Base-by-base conservation (phyloP, 2,888 invertebrate species). In the Drosophila picticornis region DNA sequence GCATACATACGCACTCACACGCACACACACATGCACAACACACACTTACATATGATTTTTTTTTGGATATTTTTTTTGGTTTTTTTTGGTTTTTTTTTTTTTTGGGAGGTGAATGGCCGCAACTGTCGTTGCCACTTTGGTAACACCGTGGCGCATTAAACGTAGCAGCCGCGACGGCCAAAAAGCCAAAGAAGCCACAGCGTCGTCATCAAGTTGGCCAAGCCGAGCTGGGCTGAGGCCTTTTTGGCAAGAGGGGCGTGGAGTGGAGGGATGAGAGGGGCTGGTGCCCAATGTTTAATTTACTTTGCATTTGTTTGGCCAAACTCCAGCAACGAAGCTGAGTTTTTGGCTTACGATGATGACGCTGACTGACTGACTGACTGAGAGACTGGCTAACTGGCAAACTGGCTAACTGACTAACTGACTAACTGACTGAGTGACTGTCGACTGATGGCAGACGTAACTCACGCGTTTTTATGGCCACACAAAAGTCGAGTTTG, bases 101-200 rank as follows among this genome's bases (percentile, higher is more conserved):
- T 91, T 90, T 83, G 90, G 84, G 79, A 91, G 92, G 91, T 92
- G 91, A 92, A 91, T 91, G 91, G 83, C 91, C 92, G 89, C 77
- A 74, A 88, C 90, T 91, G 88, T 88, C 87, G 90, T 76, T 87
- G 90, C 90, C 85, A 87, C 85, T 86, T 84, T 86, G 85, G 85
- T 85, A 85, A 77, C 80, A 88, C 86, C 88, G 83, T 85, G 88
- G 87, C 85, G 85, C 87, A 85, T 89, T 87, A 87, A 87, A 84
- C 76, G 85, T 84, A 88, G 84, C 87, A 82, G 81, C 84, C 68
- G 75, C 70, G 57, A 67, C 69, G 69, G 79, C 76, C 67, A 72
- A 77, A 72, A 77, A 79, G 69, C 73, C 77, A 72, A 78, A 79
- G 63, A 66, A 67, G 68, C 77, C 78, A 71, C 69, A 64, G 73